phyloP scores from a whole-genome alignment of 2,113 vertebrate genomes.

The Psittacula cyanocephala region DNA sequence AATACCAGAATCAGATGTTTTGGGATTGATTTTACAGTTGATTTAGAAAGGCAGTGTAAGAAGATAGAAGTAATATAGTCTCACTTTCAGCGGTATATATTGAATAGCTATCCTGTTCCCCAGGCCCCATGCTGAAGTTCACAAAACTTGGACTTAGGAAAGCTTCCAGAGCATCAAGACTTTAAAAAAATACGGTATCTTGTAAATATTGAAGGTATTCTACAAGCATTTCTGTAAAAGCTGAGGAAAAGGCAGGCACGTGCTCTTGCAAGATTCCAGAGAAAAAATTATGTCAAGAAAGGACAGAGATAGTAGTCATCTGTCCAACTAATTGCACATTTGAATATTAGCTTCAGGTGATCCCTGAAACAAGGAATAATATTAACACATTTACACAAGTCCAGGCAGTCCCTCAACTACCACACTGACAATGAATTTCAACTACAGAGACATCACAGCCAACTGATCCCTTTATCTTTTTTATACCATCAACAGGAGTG shows the following conservation, averaged over 20 bases:
- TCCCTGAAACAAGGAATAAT: neutral
- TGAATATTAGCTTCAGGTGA: neutral
- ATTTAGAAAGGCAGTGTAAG: neutral
- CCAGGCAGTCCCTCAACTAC: neutral
- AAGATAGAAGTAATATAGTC: neutral
- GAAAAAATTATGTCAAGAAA: neutral
- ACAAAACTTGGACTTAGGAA: neutral
- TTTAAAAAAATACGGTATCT: neutral
- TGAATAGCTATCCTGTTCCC: neutral
- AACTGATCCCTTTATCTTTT: neutral
- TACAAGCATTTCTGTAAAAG: neutral
- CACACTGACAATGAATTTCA: neutral
- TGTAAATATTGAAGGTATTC: neutral
- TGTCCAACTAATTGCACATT: neutral
- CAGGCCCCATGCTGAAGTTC: neutral
- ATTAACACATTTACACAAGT: neutral
- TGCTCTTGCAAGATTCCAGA: neutral
- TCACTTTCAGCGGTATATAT: neutral
- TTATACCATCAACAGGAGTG: fast-evolving
- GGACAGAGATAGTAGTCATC: neutral
- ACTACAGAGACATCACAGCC: neutral
- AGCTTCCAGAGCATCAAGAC: neutral
- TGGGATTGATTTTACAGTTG: neutral
- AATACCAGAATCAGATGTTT: neutral
- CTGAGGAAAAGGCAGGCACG: neutral